Conservation (phyloP, 2,888 invertebrate species). For the Dicranocentrus wangi region DNA sequence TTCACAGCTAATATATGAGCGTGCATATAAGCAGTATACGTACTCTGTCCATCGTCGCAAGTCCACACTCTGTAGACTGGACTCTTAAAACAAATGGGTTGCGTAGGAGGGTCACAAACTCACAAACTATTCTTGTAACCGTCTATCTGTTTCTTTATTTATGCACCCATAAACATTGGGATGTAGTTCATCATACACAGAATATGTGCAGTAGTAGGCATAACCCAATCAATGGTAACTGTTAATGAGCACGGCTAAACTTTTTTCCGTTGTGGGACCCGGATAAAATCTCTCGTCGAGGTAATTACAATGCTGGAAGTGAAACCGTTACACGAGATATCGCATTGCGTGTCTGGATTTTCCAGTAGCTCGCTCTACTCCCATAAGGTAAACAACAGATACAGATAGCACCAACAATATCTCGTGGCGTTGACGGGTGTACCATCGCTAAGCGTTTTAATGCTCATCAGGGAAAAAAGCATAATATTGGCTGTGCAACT, state of each 20-base stretch:
- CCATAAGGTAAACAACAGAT: background rate
- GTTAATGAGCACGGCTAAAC: no score
- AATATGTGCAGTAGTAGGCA: no score
- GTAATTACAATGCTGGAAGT: background rate
- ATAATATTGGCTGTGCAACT: background rate
- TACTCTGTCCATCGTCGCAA: slow-evolving; percentile 28
- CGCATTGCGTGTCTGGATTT: background rate
- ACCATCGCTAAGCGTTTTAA: no score
- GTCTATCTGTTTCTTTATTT: no score
- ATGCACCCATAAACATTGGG: no score
- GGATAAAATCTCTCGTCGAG: background rate
- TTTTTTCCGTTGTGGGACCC: no score
- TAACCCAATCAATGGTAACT: no score
- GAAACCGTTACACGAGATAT: background rate
- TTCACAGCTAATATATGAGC: background rate
- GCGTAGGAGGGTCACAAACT: slow-evolving; percentile 12
- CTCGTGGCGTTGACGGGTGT: no score
- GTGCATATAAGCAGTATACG: background rate
- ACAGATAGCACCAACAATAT: no score
- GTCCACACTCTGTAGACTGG: slow-evolving; percentile 33
- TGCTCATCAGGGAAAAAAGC: no score
- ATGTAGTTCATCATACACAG: no score
- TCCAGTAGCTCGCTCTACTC: background rate
- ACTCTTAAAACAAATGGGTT: slow-evolving; percentile 44
- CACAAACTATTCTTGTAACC: no score